These are phyloP conservation scores for Onychorhynchus coronatus DNA, from an alignment of 2,113 vertebrate genomes.

Conservation along the genomic window DNA sequence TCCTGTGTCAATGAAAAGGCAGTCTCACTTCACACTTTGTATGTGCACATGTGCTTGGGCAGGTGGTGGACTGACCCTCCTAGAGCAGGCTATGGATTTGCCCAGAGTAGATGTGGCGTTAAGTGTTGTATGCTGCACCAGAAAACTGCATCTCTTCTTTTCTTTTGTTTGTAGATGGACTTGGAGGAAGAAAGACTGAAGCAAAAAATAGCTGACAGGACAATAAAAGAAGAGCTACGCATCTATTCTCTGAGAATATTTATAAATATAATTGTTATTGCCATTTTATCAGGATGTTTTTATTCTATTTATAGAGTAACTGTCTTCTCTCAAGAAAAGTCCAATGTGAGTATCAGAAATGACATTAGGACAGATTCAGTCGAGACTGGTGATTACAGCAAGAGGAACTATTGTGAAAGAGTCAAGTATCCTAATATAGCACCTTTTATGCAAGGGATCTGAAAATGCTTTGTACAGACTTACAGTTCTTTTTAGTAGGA, in stretches of 20 bases:
- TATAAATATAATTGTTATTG: constrained; percentile 85
- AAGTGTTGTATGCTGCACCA: neutral
- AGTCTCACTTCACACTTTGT: neutral
- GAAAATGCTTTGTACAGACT: neutral
- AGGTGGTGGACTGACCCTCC: neutral
- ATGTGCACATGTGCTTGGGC: neutral
- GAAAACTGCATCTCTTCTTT: neutral
- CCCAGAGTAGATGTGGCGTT: neutral
- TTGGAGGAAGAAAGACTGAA: constrained; percentile 89
- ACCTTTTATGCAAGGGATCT: neutral
- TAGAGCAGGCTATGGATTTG: neutral
- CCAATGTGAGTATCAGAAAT: constrained; percentile 58
- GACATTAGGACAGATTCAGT: neutral
- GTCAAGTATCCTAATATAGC: constrained; percentile 17
- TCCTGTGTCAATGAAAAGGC: neutral
- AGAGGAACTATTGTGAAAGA: constrained; percentile 44
- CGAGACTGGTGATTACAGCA: neutral
- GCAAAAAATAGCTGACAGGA: constrained; percentile 85
- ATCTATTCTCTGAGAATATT: constrained; percentile 85
- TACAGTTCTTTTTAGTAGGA: neutral
- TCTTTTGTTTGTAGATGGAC: constrained; percentile 79
- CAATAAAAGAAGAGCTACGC: constrained; percentile 76
- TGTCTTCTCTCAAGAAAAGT: constrained; percentile 82
- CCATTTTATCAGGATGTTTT: constrained; percentile 84
- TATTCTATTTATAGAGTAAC: constrained; percentile 91